Base-by-base conservation (phyloP, 2,888 invertebrate species). In the Byasa hedistus region DNA sequence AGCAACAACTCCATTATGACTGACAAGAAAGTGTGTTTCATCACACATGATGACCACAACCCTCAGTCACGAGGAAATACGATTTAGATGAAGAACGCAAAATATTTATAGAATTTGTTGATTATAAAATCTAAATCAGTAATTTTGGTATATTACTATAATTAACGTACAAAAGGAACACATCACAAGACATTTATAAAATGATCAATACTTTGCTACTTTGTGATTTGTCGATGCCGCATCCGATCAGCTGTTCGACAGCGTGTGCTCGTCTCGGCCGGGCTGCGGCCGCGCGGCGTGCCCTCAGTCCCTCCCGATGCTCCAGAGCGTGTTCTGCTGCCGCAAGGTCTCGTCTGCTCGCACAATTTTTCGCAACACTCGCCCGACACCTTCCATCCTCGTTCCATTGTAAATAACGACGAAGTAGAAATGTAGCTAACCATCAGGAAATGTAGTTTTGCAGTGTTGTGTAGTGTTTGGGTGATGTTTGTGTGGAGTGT, bases 271-370 rank as follows among this genome's bases (percentile, higher is more conserved):
- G 15, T 15, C 5, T 51, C 51, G 51, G n/a, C 55, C 32, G 61
- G 61, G 65, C 48, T 57, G 57, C 69, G 64, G 64, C 54, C 58
- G 66, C 44, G 61, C 68, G 70, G 65, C 73, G 69, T 69, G 69
- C 72, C 74, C 72, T 83, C 87, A 86, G 87, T 86, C 81, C 76
- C 64, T 56, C 66, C 79, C 85, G 82, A 91, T 91, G 91, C 83
- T 91, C 78, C 87, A 82, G 72, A 83, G 84, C 79, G 90, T 91
- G 82, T 84, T 91, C 79, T 91, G 91, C 85, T 91, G 91, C 75
- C 87, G 85, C 77, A 88, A 91, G 90, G 91, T 91, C 81, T 79
- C 78, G 63, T 57, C 67, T 44, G 66, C 69, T 62, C 57, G 61
- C 65, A 48, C 64, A 17, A 39, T 39, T 66, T 22, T 56, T n/a